phyloP scores from a whole-genome alignment of 2,888 invertebrate genomes.

The Polietes domitor region DNA sequence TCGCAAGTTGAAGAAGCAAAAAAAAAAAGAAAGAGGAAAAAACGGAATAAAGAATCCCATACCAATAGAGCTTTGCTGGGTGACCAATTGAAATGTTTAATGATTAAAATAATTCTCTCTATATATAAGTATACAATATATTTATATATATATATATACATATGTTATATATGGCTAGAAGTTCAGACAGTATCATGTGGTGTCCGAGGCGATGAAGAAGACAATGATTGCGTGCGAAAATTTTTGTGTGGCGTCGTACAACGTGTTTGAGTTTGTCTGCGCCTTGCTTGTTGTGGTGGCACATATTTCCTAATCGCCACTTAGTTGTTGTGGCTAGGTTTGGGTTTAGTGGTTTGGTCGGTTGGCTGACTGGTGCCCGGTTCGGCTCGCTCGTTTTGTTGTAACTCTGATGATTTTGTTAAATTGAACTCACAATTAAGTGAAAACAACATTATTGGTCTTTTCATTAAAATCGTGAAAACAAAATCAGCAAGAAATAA shows the following conservation, averaged over 20 bases:
- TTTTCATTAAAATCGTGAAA: background rate
- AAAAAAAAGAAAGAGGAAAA: slow-evolving; percentile 6
- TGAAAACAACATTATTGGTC: slow-evolving; percentile 33
- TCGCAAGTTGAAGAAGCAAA: slow-evolving; percentile 17
- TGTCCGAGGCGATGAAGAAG: slow-evolving; percentile 38
- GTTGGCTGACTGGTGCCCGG: too few relatives aligned
- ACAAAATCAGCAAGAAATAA: background rate
- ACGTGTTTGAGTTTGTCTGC: background rate
- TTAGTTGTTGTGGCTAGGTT: background rate
- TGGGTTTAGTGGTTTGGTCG: background rate
- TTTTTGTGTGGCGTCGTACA: slow-evolving; percentile 22
- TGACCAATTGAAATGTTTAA: slow-evolving; percentile 60
- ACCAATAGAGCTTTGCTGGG: slow-evolving; percentile 22
- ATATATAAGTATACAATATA: slow-evolving; percentile 9
- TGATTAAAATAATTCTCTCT: slow-evolving; percentile 43
- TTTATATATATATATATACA: slow-evolving; percentile 16
- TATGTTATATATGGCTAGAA: slow-evolving; percentile 22
- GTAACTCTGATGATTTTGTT: slow-evolving; percentile 32
- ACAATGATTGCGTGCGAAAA: slow-evolving; percentile 66
- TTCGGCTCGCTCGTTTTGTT: background rate
- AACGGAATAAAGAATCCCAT: slow-evolving; percentile 16
- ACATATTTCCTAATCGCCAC: slow-evolving; percentile 35
- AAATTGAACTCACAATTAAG: slow-evolving; percentile 49
- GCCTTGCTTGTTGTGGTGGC: background rate
- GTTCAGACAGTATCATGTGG: slow-evolving; percentile 45